Evolutionary conservation across 2,888 invertebrate species (phyloP).

Genomic region (Harpalus rubripes): DNA sequence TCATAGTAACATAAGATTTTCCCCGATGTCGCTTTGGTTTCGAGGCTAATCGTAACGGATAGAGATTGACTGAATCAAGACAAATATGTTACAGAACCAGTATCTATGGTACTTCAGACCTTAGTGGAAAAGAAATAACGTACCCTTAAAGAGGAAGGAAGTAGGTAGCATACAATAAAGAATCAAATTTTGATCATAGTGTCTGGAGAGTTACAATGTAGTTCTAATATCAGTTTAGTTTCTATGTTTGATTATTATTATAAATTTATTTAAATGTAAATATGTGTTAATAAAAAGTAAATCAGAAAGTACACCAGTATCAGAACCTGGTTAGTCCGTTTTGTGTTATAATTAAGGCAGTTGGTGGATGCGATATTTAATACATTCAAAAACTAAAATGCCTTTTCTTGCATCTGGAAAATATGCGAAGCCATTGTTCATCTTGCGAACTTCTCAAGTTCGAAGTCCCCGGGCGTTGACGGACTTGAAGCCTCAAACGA

Average conservation of each 20-base stretch:
- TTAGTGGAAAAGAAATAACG: neutral
- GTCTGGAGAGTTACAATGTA: too few relatives aligned
- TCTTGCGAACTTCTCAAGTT: neutral
- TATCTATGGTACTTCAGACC: neutral
- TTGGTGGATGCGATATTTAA: too few relatives aligned
- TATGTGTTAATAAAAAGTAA: too few relatives aligned
- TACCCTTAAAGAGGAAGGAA: neutral
- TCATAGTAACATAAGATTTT: neutral
- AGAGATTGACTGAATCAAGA: neutral
- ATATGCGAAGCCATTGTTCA: neutral
- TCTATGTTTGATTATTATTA: too few relatives aligned
- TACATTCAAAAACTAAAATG: neutral
- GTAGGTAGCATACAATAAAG: neutral
- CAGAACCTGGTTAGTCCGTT: too few relatives aligned
- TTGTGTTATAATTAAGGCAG: too few relatives aligned
- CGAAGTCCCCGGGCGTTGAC: neutral
- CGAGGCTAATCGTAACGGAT: neutral
- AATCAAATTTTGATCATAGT: too few relatives aligned
- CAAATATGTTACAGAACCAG: neutral
- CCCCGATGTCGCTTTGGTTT: neutral
- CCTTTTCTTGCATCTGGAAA: neutral
- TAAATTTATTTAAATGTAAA: too few relatives aligned
- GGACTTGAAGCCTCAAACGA: slow-evolving; percentile 24
- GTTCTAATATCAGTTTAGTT: too few relatives aligned
- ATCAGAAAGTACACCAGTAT: too few relatives aligned